A percentile compares a stretch with the other conserved stretches of the same genome.
Evolutionary conservation across 2,113 vertebrate genomes (phyloP).

Genomic region (Gnathonemus echidnorhynchus): DNA sequence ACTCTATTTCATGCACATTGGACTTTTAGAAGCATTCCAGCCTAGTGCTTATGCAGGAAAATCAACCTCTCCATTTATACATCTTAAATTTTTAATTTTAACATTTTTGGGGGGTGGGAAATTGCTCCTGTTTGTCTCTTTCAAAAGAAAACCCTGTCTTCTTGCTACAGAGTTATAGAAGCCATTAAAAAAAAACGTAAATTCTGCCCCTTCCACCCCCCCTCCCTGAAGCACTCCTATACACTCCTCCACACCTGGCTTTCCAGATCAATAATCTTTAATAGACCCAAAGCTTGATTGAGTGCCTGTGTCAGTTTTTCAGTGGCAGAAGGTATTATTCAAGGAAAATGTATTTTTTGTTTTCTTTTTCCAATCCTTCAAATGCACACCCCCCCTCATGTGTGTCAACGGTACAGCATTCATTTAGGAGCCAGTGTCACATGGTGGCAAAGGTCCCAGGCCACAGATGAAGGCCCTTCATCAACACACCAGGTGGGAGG

Average conservation of each 20-base stretch:
- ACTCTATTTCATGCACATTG: not conserved
- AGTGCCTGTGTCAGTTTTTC: slow-evolving; percentile 29
- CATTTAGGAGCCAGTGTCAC: slow-evolving; percentile 25
- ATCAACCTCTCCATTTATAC: not conserved
- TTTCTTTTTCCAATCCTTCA: not conserved
- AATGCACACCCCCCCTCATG: not conserved
- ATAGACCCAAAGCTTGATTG: slow-evolving; percentile 32
- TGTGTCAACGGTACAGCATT: slow-evolving; percentile 5
- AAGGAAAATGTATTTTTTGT: slow-evolving; percentile 27
- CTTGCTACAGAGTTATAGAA: not conserved
- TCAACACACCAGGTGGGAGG: slow-evolving; percentile 9
- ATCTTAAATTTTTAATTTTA: not conserved
- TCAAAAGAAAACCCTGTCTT: not conserved
- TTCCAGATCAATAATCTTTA: slow-evolving; percentile 35
- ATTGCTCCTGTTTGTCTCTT: not conserved
- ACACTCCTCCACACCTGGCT: not conserved
- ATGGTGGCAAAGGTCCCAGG: slow-evolving; percentile 16
- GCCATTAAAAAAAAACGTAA: not conserved
- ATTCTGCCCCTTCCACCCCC: not conserved
- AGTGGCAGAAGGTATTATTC: slow-evolving; percentile 29
- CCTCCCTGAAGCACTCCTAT: not conserved
- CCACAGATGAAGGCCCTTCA: slow-evolving; percentile 23
- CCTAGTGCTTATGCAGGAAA: not conserved
- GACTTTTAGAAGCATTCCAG: not conserved
- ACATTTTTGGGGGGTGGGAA: not conserved